Base-by-base conservation (phyloP, 2,888 invertebrate genomes). In the Drosophila niveifrons region DNA sequence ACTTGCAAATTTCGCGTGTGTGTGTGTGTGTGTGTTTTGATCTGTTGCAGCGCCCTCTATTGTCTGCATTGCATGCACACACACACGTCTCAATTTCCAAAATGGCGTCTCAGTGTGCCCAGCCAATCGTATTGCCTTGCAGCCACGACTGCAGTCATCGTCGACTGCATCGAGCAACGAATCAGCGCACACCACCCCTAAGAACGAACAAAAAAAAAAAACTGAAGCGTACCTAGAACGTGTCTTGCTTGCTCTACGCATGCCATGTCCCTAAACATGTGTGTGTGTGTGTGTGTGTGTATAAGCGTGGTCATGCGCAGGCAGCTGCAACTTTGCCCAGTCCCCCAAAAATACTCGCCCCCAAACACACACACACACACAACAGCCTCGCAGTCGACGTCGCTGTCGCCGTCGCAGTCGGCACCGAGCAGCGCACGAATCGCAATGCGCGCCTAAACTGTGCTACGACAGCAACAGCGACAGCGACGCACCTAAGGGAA, bases 251-350 rank as follows among this genome's bases (percentile, higher is more conserved):
- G 47, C 64, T 64, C 57, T 62, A 63, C 63, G 56, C 67, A 63
- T 56, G 62, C 53, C 67, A 39, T 66, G 73, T 70, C 73, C 75
- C 77, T 77, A 73, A 64, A 57, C 47, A 43, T 48, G 51, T 58
- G 41, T 67, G 48, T 63, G n/a, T 47, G 57, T 67, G 23, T 31
- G 28, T 64, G 29, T 56, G 34, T 71, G 67, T 73, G 73, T n/a
- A n/a, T n/a, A n/a, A n/a, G n/a, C 71, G 72, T 74, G 88, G 85
- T 88, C 88, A 85, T 85, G 85, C 85, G 85, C 85, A 88, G 80
- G 72, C 81, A 74, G 65, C 62, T 72, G 72, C 78, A 80, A 53
- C 68, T 52, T 28, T 28, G 10, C 66, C 41, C 55, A 17, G 36
- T 57, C 39, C 50, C 47, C 39, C 47, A 41, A 7, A 10, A 48